These are phyloP conservation scores for Lineus longissimus DNA, from an alignment of 1,140 invertebrate species.

Conservation along the genomic window DNA sequence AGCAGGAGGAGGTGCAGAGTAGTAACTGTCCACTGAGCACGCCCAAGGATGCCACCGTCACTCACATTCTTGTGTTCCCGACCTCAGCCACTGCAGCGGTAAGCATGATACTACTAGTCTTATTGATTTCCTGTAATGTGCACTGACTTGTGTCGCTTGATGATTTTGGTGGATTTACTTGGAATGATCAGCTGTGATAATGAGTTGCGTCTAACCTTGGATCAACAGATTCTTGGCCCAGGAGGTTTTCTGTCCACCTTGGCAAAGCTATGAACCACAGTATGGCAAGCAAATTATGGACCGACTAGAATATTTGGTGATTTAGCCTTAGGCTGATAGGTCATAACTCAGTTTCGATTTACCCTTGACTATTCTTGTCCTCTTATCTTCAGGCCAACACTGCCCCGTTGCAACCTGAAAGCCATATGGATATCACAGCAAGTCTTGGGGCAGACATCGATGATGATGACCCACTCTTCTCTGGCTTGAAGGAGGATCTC, in stretches of 20 bases:
- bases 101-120: conserved; percentile 23
- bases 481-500: conserved; percentile 54
- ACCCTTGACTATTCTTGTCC: conserved; percentile 4
- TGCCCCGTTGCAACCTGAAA: conserved; percentile 9
- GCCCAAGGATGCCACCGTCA: conserved; percentile 80
- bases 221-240: too few species aligned
- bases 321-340: too few species aligned
- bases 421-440: conserved; percentile 6
- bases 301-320: too few species aligned
- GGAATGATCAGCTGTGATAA: too few species aligned
- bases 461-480: conserved; percentile 20
- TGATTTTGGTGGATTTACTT: too few species aligned
- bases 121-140: too few species aligned
- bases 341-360: too few species aligned
- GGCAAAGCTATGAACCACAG: too few species aligned
- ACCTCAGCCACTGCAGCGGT: conserved; percentile 94
- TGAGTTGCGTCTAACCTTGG: too few species aligned
- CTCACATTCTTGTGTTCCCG: conserved; percentile 98
- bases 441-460: conserved; percentile 19
- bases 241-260: too few species aligned
- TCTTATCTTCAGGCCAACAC: conserved; percentile 18
- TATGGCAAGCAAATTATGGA: too few species aligned
- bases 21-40: conserved; percentile 48
- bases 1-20: conserved; percentile 46
- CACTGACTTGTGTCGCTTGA: too few species aligned